These are phyloP conservation scores for Drosophila leonis DNA, from an alignment of 2,888 invertebrate species.

Conservation along the genomic window DNA sequence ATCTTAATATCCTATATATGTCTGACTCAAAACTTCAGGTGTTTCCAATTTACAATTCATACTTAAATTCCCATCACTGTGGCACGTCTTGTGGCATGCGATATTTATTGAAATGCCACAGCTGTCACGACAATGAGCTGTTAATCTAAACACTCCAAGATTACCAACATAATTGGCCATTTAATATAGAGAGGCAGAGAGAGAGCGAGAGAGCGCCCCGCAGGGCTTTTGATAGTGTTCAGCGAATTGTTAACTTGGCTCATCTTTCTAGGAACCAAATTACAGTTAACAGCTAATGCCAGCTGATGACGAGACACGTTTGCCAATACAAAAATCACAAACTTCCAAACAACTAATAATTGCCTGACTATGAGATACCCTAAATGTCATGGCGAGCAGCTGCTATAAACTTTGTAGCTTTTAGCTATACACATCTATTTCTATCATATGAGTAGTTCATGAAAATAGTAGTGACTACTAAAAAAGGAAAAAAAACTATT, in stretches of 20 bases:
- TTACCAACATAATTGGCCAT: slow-evolving; percentile 64
- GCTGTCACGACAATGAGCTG: slow-evolving; percentile 45
- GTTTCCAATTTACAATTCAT: background rate
- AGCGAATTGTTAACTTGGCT: slow-evolving; percentile 25
- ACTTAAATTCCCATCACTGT: background rate
- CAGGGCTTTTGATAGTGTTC: background rate
- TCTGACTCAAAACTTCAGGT: background rate
- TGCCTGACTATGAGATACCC: background rate
- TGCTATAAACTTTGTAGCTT: too few species aligned
- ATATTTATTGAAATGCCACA: slow-evolving; percentile 14
- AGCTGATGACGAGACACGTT: slow-evolving; percentile 55
- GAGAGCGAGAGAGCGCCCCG: background rate
- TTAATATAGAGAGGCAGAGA: background rate
- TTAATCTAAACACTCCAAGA: slow-evolving; percentile 35
- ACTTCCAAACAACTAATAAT: background rate
- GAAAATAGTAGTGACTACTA: too few species aligned
- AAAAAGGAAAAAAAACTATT: too few species aligned
- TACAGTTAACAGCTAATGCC: slow-evolving; percentile 47
- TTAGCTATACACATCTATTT: too few species aligned
- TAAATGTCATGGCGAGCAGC: too few species aligned
- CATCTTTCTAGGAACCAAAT: slow-evolving; percentile 53
- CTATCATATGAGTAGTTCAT: too few species aligned
- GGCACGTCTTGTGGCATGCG: background rate
- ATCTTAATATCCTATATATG: background rate
- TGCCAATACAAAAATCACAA: slow-evolving; percentile 24